Evolutionary conservation across 2,888 invertebrate species (phyloP), one percentile per base, ranked within the genome.

Genomic region (Melanophora roralis): DNA sequence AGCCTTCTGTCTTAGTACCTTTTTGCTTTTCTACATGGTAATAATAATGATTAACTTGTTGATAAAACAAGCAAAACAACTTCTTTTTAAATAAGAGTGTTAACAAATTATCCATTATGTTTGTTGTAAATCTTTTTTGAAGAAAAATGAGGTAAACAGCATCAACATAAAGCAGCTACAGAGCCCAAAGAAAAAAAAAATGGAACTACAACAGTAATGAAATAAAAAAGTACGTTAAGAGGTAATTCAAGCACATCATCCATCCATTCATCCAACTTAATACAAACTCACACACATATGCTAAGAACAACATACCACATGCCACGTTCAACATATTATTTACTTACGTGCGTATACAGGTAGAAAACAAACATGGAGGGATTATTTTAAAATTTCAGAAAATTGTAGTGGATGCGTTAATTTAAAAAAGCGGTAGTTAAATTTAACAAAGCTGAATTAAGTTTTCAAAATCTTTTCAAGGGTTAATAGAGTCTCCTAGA

Each of bases 61-160:
- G 55, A 32, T 23, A 43, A 40, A 21, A 32, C 14, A 21, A 43
- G 21, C 23, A n/a, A 45, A 12, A 47, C 47, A 40, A 38, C 49
- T 16, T 27, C 27, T 27, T 27, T 62, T 40, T 43, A 14, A 74
- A 65, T 49, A 59, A 43, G 57, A 74, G 59, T 57, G 49, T 65
- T 57, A 74, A 59, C 65, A 74, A 74, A 74, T 65, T 65, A 74
- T 65, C 57, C 65, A 74, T 74, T 65, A 65, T 65, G 65, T 65
- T 65, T 65, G 73, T 51, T 74, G 57, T 65, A 59, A 65, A 74
- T 74, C 57, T 65, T 64, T 55, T 27, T n/a, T n/a, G n/a, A 40
- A 40, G 38, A 73, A 64, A 57, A 64, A 47, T 64, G 47, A 65
- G 40, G 47, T 65, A 57, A 65, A n/a, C n/a, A n/a, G 49, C 73